These are phyloP conservation scores for Coregonus suidteri DNA, from an alignment of 2,797 vertebrate genomes.

Conservation along the genomic window DNA sequence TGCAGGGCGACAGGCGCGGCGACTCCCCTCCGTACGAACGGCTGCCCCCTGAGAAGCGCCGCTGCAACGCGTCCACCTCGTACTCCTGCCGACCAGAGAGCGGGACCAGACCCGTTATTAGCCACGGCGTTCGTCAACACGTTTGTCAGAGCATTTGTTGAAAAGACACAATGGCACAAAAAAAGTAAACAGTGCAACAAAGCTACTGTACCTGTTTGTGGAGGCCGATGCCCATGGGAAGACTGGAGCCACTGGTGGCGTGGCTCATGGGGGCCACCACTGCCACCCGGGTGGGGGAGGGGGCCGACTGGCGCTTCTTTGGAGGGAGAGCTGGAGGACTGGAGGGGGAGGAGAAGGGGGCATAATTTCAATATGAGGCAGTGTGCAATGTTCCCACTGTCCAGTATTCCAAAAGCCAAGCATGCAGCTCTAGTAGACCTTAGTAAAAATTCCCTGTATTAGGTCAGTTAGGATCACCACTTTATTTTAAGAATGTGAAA, in stretches of 20 bases:
- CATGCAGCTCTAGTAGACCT: background rate
- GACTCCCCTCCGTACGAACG: constrained; percentile 84
- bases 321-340: constrained; percentile 89
- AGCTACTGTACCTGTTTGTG: constrained; percentile 6
- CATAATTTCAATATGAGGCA: background rate
- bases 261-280: constrained; percentile 89
- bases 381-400: background rate
- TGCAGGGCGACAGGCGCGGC: constrained; percentile 83
- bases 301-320: constrained; percentile 84
- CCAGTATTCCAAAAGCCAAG: background rate
- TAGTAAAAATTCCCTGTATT: no score
- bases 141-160: background rate
- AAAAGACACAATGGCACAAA: background rate
- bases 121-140: no score
- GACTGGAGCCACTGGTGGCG: constrained; percentile 72
- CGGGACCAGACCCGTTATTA: background rate
- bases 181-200: background rate
- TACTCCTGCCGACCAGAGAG: background rate
- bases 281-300: constrained; percentile 84
- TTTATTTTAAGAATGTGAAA: no score
- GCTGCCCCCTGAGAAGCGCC: constrained; percentile 84
- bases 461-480: no score
- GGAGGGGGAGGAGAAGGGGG: constrained; percentile 7
- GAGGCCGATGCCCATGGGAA: background rate
- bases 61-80: constrained; percentile 57